Evolutionary conservation across 2,888 invertebrate species (phyloP).

Genomic region (Synergus umbraculus): DNA sequence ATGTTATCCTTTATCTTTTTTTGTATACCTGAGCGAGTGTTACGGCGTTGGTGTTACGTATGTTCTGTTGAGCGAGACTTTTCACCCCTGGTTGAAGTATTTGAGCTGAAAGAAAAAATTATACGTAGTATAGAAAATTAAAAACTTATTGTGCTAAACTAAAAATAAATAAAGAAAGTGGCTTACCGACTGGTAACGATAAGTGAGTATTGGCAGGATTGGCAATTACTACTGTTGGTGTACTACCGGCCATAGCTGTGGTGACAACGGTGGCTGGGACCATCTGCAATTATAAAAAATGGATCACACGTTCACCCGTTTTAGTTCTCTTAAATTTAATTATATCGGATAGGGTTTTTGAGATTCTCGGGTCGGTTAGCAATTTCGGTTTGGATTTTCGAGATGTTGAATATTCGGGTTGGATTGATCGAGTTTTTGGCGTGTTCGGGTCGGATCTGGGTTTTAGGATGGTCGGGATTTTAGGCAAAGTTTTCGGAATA

Average conservation of each 20-base stretch:
- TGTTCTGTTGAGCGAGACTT: constrained; percentile 73
- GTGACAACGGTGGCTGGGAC: constrained; percentile 74
- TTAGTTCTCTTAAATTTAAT: too few species aligned
- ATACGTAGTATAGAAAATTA: background rate
- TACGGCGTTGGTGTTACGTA: constrained; percentile 72
- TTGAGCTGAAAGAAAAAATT: constrained; percentile 68
- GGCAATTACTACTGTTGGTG: constrained; percentile 76
- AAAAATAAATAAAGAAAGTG: constrained; percentile 28
- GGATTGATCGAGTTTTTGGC: too few species aligned
- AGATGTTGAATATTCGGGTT: too few species aligned
- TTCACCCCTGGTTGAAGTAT: constrained; percentile 75
- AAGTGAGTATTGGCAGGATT: constrained; percentile 77
- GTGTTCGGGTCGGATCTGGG: too few species aligned
- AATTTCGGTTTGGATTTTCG: too few species aligned
- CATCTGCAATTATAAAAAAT: constrained; percentile 67
- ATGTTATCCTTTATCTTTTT: background rate
- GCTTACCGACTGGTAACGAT: constrained; percentile 75
- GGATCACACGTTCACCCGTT: too few species aligned
- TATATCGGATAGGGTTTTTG: too few species aligned
- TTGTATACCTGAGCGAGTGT: constrained; percentile 69
- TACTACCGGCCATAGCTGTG: constrained; percentile 72
- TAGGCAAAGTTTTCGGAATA: too few species aligned
- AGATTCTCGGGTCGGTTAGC: too few species aligned
- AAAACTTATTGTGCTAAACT: background rate
- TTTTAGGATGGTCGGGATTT: too few species aligned